Conservation (phyloP, 2,888 invertebrate genomes). For the Idaea aversata region DNA sequence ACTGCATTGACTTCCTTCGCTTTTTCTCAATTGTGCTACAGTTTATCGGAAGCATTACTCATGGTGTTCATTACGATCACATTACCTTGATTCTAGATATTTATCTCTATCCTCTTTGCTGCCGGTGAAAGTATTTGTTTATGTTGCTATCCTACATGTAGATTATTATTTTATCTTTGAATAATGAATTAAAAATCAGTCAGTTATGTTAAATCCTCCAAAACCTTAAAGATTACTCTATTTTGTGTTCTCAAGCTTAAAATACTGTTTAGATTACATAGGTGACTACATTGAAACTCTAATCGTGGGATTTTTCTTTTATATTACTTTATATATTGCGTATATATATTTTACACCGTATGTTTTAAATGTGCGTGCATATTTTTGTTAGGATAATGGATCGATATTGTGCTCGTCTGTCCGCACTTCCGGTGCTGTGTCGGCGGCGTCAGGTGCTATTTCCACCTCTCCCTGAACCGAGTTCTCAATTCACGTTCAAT, state of each 20-base stretch:
- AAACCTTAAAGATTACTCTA: neutral
- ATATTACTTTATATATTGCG: neutral
- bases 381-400: conserved; percentile 37
- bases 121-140: conserved; percentile 60
- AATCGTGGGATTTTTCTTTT: neutral
- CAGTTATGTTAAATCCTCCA: neutral
- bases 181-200: conserved; percentile 15
- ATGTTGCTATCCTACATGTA: neutral
- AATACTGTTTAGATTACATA: neutral
- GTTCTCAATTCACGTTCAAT: conserved; percentile 68
- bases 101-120: conserved; percentile 53
- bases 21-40: conserved; percentile 51
- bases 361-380: conserved; percentile 30
- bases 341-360: neutral
- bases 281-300: neutral
- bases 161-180: conserved; percentile 4
- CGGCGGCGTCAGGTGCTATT: conserved; percentile 64
- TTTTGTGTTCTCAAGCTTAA: neutral
- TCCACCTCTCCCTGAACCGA: conserved; percentile 67
- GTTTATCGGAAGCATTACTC: conserved; percentile 58
- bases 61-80: conserved; percentile 62
- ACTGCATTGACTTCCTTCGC: conserved; percentile 45
- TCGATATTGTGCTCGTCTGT: conserved; percentile 47
- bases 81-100: conserved; percentile 55
- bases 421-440: conserved; percentile 62